Evolutionary conservation across 2,888 invertebrate genomes (phyloP).

Genomic region (Rosalia funebris): DNA sequence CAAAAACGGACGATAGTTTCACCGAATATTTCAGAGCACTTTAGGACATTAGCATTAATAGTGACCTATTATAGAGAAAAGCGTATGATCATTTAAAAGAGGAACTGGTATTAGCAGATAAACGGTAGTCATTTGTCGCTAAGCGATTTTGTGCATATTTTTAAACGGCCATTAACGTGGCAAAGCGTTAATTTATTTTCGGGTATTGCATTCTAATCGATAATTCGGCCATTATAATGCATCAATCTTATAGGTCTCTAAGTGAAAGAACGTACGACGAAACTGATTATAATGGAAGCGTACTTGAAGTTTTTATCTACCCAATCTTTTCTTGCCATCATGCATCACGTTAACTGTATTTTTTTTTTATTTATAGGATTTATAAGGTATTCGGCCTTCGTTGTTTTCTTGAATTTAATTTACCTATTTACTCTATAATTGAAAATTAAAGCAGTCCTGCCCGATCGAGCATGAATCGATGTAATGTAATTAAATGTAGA

Average conservation of each 20-base stretch:
- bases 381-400: neutral
- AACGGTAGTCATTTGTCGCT: neutral
- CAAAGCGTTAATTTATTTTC: too few relatives aligned
- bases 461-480: neutral
- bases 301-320: neutral
- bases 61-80: neutral
- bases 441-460: neutral
- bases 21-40: slow-evolving; percentile 1
- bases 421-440: slow-evolving; percentile 1
- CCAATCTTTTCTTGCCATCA: neutral
- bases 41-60: slow-evolving; percentile 1
- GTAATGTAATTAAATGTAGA: neutral
- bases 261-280: too few relatives aligned
- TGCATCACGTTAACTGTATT: neutral
- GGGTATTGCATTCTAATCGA: too few relatives aligned
- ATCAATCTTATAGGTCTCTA: too few relatives aligned
- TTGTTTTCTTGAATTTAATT: neutral
- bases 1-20: neutral
- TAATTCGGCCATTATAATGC: too few relatives aligned
- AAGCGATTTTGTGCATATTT: neutral
- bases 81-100: neutral
- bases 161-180: neutral
- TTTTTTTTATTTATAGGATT: neutral
- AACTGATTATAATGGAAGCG: too few relatives aligned
- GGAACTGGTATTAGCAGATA: neutral